Evolutionary conservation across 2,113 vertebrate species (phyloP), one percentile per base, ranked within the genome.

Genomic region (Dromaius novaehollandiae): DNA sequence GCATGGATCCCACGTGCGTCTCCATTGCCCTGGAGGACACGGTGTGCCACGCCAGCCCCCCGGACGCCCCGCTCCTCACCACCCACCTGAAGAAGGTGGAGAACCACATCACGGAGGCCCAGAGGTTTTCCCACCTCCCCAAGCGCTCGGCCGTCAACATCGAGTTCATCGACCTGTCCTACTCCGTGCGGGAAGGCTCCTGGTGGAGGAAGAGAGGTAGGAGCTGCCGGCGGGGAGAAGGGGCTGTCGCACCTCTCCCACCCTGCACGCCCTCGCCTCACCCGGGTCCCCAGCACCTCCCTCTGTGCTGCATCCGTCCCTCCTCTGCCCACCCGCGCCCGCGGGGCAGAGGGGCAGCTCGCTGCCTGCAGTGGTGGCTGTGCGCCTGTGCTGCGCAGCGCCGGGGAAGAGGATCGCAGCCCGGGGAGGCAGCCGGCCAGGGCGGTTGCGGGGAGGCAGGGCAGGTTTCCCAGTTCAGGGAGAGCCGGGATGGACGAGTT

Each of bases 11-110:
- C 22, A 90, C 97, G 1, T 97, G 98, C 3, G 99, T 99, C 94
- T 98, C 99, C 79, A 99, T 99, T 90, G 98, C 99, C 22, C 98
- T 99, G 98, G 99, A 99, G 97, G 99, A 99, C 91, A 98, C 98
- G 7, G 99, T 99, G 87, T 98, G 98, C 90, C 98, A 97, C 0
- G 82, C 96, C 6, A 98, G 97, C 36, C 95, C 98, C 0, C 98
- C 97, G 48, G 99, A 99, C 60, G 98, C 99, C 4, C 98, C 99
- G 0, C 97, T 99, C 91, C 98, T 99, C 97, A 99, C 98, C 94
- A 98, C 98, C 8, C 99, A 99, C 97, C 97, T 99, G 97, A 99
- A 99, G 98, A 99, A 99, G 95, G 99, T 99, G 97, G 99, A 99
- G 97, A 99, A 99, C 97, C 99, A 99, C 96, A 99, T 99, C 96